Base-by-base conservation (phyloP, 1,140 invertebrate genomes). In the Drosophila takahashii region DNA sequence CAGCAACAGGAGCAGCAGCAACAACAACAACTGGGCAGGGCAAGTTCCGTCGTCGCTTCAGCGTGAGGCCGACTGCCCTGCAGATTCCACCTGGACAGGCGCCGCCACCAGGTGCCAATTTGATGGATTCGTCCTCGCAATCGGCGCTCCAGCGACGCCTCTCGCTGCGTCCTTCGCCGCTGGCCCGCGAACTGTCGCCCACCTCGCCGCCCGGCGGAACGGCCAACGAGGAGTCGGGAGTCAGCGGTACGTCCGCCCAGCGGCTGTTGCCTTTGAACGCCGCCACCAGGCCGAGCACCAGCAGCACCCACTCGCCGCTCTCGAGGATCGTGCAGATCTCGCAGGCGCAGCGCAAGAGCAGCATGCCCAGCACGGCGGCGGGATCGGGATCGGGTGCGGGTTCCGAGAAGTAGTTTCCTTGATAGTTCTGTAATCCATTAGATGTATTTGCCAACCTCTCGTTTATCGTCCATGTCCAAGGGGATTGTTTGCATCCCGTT, bases 281-380 rank as follows among this genome's bases (percentile, higher is more conserved):
- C 4, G 52, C 59, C 1, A 74, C 67, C 10, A 74, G 90, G 1
- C 86, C 77, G 22, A 86, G 81, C 72, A 91, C 89, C 27, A 85
- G 90, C 66, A 92, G 89, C 67, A 92, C 91, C 26, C 91, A 92
- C 57, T 92, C 91, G 3, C 91, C 91, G 36, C 65, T 92, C 11
- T 92, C 91, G 26, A 72, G 91, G 13, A 92, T 92, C 54, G 91
- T 91, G 57, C 91, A 92, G 57, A 92, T 92, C 37, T 79, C 90
- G 36, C 90, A 92, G 77, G 91, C 91, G 16, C 89, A 91, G 54
- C 77, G 91, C 36, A 92, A 92, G 80, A 91, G 81, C 53, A 92
- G 91, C 69, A 91, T 89, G 86, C 90, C 83, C n/a, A 42, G 15
- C 15, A 15, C 52, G 22, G 52, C 39, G 34, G 32, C 29, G 3